Percentiles rank a stretch among this genome's conserved stretches.
Conservation (phyloP, 1,140 invertebrate species). For the Bombus superbus region DNA sequence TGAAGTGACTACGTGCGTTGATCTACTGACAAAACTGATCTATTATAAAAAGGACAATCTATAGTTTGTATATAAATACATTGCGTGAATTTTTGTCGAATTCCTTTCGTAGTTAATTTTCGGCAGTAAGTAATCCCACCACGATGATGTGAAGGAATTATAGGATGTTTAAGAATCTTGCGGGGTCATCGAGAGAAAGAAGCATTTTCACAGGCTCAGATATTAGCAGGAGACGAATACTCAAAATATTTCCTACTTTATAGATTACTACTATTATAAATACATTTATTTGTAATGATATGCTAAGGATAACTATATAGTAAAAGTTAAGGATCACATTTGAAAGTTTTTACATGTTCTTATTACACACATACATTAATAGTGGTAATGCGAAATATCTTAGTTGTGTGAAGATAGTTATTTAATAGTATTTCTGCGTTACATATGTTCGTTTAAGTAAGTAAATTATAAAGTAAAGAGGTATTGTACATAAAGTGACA, state of each 20-base stretch:
- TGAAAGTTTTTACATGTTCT: slow-evolving; percentile 82
- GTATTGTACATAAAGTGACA: slow-evolving; percentile 77
- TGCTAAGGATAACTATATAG: slow-evolving; percentile 66
- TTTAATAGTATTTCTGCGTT: slow-evolving; percentile 75
- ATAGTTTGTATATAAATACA: slow-evolving; percentile 75
- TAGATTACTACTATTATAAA: slow-evolving; percentile 75
- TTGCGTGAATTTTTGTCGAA: slow-evolving; percentile 60
- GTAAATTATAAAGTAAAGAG: slow-evolving; percentile 73
- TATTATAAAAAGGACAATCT: slow-evolving; percentile 74
- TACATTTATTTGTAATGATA: slow-evolving; percentile 70
- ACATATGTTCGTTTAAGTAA: slow-evolving; percentile 70
- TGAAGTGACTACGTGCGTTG: slow-evolving; percentile 66
- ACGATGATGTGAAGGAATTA: slow-evolving; percentile 43
- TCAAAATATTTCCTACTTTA: slow-evolving; percentile 81
- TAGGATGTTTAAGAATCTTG: slow-evolving; percentile 52
- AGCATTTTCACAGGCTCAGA: slow-evolving; percentile 56
- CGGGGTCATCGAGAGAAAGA: slow-evolving; percentile 52
- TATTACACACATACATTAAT: slow-evolving; percentile 72
- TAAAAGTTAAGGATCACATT: slow-evolving; percentile 69
- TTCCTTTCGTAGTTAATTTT: slow-evolving; percentile 63
- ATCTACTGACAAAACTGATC: slow-evolving; percentile 50
- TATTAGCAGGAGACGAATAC: slow-evolving; percentile 75
- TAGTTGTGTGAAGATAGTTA: slow-evolving; percentile 72
- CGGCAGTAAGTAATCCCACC: slow-evolving; percentile 68
- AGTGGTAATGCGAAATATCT: slow-evolving; percentile 68